Percentiles rank a stretch among this genome's conserved stretches.
Evolutionary conservation across 2,797 vertebrate species (phyloP).

Genomic region (Gallinago nigripennis): DNA sequence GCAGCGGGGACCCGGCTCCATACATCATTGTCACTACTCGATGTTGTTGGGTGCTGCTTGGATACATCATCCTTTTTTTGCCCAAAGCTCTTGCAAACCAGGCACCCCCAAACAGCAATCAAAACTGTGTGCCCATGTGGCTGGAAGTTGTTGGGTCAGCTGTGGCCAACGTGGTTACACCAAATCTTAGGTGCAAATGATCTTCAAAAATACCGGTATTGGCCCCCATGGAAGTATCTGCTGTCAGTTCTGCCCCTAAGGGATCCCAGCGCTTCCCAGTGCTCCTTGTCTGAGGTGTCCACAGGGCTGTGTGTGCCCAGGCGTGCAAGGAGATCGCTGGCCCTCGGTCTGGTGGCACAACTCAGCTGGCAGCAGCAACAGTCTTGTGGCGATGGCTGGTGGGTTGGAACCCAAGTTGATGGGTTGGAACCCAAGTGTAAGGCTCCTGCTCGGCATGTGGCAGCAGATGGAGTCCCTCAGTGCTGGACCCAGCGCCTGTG

Average conservation of each 20-base stretch:
- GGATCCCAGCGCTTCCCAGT: fast-evolving
- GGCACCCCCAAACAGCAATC: not conserved
- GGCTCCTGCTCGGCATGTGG: not conserved
- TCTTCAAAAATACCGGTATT: not conserved
- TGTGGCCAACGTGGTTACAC: not conserved
- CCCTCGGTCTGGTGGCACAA: fast-evolving
- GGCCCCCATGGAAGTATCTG: not conserved
- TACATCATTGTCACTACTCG: not conserved
- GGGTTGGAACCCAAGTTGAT: not conserved
- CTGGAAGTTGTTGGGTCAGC: not conserved
- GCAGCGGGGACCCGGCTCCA: not conserved
- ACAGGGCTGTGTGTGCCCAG: not conserved
- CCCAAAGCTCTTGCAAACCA: fast-evolving
- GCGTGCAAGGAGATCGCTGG: fast-evolving
- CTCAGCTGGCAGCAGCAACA: fast-evolving
- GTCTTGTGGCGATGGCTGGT: fast-evolving
- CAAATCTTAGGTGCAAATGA: not conserved
- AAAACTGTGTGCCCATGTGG: fast-evolving
- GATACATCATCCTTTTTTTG: not conserved
- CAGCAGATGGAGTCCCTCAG: not conserved
- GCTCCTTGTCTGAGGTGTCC: not conserved
- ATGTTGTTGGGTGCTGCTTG: fast-evolving
- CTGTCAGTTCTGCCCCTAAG: not conserved
- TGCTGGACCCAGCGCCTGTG: not conserved
- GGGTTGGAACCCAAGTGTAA: not conserved